Evolutionary conservation across 1,140 invertebrate genomes (phyloP), one percentile per base, ranked within the genome.

Genomic region (Acromyrmex heyeri): DNA sequence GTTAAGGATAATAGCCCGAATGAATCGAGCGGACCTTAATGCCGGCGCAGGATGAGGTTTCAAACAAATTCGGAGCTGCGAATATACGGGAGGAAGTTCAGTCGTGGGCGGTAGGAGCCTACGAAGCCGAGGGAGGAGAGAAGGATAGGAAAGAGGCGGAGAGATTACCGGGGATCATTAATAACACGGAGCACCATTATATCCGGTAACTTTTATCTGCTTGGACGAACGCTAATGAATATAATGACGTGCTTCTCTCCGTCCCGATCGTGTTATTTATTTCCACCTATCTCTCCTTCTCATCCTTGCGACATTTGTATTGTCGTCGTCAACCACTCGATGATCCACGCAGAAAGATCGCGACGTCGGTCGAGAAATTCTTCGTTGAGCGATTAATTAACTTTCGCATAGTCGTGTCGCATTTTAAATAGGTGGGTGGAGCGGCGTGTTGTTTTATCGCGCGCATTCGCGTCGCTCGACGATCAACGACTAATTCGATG

Each of bases 141-240:
- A 61, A 24, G 78, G 72, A 76, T 88, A 73, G 78, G 55, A 79
- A 73, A 88, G 72, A 85, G 88, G 75, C 86, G 75, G 81, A 87
- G 90, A 91, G 90, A 92, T 92, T 92, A 91, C 86, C 83, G 83
- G 86, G 83, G 86, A 92, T 92, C 91, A 92, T 92, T 92, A 92
- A 92, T 92, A 92, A 92, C 87, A 67, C 87, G 64, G 57, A 89
- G 87, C 85, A 78, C 85, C 87, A 91, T 92, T 91, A 90, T 91
- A 90, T 92, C 90, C 89, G 86, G 85, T 82, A 89, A 91, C 86
- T 92, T 92, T 91, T 91, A 92, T 91, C 90, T 91, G 87, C 87
- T 85, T 88, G 90, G 90, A 91, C 88, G 87, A 91, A 78, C 86
- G 65, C 85, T 92, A 91, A 92, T 92, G 92, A 92, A 89, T 92